Percentiles rank a stretch among this genome's conserved stretches.
These are phyloP conservation scores for Eumerus sabulonum DNA, from an alignment of 2,888 invertebrate genomes.

Conservation along the genomic window DNA sequence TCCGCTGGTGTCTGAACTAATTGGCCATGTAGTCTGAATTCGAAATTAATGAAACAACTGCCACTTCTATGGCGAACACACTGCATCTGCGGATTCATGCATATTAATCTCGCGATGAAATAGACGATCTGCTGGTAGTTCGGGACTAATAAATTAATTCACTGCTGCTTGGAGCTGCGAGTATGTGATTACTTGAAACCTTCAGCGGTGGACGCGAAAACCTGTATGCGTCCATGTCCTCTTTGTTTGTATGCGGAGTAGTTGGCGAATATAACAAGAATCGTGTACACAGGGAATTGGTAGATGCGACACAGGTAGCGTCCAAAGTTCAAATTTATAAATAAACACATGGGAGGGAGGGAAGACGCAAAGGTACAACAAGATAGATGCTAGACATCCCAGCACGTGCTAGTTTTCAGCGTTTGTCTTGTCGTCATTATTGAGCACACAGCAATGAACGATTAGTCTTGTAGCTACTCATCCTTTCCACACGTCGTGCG, in stretches of 20 bases:
- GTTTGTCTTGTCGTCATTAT: slow-evolving; percentile 53
- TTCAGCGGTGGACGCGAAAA: too few species aligned
- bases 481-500: neutral
- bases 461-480: slow-evolving; percentile 1
- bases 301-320: slow-evolving; percentile 8
- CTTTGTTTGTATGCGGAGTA: too few species aligned
- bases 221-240: too few species aligned
- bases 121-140: neutral
- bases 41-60: too few species aligned
- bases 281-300: neutral
- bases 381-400: slow-evolving; percentile 16
- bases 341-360: slow-evolving; percentile 52
- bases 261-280: too few species aligned
- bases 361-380: slow-evolving; percentile 27
- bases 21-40: too few species aligned
- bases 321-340: slow-evolving; percentile 64
- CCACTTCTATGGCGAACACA: too few species aligned
- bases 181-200: too few species aligned
- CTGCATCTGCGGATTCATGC: too few species aligned
- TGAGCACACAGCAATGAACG: slow-evolving; percentile 32
- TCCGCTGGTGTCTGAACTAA: too few species aligned
- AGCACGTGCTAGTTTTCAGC: slow-evolving; percentile 63
- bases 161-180: too few species aligned
- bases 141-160: slow-evolving; percentile 29
- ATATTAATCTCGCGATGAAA: slow-evolving; percentile 6